Percentiles rank a stretch among this genome's conserved stretches.
Conservation (phyloP, 1,140 invertebrate genomes). For the Solenopsis invicta region DNA sequence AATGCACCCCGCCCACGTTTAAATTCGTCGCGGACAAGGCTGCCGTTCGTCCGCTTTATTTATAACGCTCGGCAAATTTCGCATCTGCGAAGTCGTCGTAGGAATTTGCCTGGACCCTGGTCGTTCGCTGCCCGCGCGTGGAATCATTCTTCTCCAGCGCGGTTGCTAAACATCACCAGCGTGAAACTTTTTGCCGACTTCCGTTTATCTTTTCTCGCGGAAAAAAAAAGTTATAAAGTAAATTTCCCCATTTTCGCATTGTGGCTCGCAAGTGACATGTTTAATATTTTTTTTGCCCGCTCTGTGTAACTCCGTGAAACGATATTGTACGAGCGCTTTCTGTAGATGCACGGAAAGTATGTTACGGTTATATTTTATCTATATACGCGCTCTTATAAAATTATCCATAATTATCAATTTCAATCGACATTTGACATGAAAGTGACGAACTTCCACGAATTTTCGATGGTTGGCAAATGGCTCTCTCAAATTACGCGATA, state of each 20-base stretch:
- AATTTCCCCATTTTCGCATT: not conserved
- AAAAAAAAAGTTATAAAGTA: not conserved
- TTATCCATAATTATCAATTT: not conserved
- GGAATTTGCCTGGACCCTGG: constrained; percentile 11
- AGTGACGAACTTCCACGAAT: not conserved
- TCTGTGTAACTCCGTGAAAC: not conserved
- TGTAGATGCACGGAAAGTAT: not conserved
- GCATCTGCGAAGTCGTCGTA: constrained; percentile 13
- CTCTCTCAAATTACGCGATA: not conserved
- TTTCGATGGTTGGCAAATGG: not conserved
- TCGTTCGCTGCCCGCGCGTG: not conserved
- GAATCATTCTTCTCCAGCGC: constrained; percentile 21
- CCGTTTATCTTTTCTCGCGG: not conserved
- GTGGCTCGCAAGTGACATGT: not conserved
- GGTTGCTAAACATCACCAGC: constrained; percentile 31
- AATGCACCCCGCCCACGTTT: constrained; percentile 52
- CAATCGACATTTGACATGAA: not conserved
- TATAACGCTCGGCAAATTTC: constrained; percentile 54
- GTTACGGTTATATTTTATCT: not conserved
- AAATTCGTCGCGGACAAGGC: constrained; percentile 57
- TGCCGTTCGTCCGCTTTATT: constrained; percentile 37
- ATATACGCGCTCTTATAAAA: not conserved
- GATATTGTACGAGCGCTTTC: not conserved
- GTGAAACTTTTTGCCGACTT: constrained; percentile 28
- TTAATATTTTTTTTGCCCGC: not conserved